Base-by-base conservation (phyloP, 2,888 invertebrate genomes). In the Melanotus villosus region DNA sequence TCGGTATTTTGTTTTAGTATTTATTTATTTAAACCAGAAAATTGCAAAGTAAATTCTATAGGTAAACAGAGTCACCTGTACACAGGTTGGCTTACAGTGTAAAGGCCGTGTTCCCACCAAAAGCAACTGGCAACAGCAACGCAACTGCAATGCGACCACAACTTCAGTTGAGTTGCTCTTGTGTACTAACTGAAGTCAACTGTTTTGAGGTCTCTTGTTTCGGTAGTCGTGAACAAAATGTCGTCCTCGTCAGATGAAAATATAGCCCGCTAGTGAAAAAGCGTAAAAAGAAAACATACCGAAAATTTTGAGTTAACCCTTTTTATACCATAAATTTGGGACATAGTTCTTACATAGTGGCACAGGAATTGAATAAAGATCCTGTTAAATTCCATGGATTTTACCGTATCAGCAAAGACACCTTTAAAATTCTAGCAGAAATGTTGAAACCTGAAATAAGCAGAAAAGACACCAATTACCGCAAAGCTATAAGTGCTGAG, bases 261-360 rank as follows among this genome's bases (percentile, higher is more conserved):
- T 12, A 38, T 38, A 12, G 38, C 38, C 14, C 10, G 38, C 14
- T 38, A 38, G 14, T 38, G 14, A 38, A 38, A 38, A 38, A n/a
- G 38, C 38, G 38, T 38, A 38, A 38, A 38, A 38, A 38, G 38
- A 38, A 38, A 10, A 38, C 26, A 26, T 26, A 38, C 10, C 10
- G 38, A 38, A 38, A 12, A 38, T 38, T 38, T 38, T 38, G 38
- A n/a, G 38, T 38, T 38, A 38, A 38, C n/a, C 38, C 38, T 9
- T 43, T 43, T 43, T 43, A 18, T 43, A 43, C 10, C 16, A 14
- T 14, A 18, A 43, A 43, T 43, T 18, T 43, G 43, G 43, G 19
- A 43, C 19, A 43, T n/a, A n/a, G 43, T 43, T 43, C 43, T 18
- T 43, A 43, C 10, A 38, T 38, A 38, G 38, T 38, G n/a, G 38